These are phyloP conservation scores for Unio delphinus DNA, from an alignment of 2,888 invertebrate species.

Conservation along the genomic window DNA sequence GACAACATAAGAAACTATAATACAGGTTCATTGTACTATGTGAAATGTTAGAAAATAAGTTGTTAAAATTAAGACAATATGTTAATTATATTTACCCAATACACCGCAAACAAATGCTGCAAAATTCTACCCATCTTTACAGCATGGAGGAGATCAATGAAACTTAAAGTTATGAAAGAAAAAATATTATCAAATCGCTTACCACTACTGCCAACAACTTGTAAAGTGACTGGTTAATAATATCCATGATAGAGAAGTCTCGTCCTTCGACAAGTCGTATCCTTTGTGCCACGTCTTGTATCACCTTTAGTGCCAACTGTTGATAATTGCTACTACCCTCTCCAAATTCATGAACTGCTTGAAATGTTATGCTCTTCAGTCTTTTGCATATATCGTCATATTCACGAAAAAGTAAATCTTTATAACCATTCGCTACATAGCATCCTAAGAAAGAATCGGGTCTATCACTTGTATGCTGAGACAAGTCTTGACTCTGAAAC, in stretches of 20 bases:
- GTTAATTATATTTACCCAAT: no score
- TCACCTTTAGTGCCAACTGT: conserved; percentile 7
- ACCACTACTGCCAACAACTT: conserved; percentile 39
- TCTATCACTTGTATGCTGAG: conserved; percentile 19
- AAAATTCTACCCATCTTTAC: no score
- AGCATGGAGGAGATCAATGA: neutral
- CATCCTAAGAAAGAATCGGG: conserved; percentile 33
- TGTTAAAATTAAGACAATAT: no score
- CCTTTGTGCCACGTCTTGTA: conserved; percentile 13
- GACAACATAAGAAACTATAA: no score
- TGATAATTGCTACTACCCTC: conserved; percentile 13
- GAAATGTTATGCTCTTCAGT: conserved; percentile 19
- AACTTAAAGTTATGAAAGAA: neutral
- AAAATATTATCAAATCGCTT: conserved; percentile 10
- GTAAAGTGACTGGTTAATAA: conserved; percentile 35
- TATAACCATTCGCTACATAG: conserved; percentile 22
- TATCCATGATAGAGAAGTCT: conserved; percentile 25
- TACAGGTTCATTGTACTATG: no score
- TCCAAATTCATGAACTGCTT: conserved; percentile 20
- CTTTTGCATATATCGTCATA: conserved; percentile 30
- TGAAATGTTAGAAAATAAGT: no score
- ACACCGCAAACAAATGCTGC: no score
- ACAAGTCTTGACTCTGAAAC: conserved; percentile 16
- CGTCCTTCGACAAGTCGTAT: conserved; percentile 7
- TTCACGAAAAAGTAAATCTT: conserved; percentile 29